These are phyloP conservation scores for Uria lomvia DNA, from an alignment of 2,113 vertebrate species.

Conservation along the genomic window DNA sequence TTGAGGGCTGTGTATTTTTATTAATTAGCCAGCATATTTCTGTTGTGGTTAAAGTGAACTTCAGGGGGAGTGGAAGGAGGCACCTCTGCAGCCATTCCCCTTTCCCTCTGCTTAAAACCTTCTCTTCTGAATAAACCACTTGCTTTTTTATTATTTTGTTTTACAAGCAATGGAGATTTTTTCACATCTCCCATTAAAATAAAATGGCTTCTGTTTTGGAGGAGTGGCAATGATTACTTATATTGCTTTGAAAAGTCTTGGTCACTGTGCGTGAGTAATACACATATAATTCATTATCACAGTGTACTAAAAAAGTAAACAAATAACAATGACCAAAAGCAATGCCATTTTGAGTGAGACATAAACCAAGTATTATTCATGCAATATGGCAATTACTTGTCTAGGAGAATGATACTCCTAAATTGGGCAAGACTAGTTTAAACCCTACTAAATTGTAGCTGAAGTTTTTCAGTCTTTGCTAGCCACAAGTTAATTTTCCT, in stretches of 20 bases:
- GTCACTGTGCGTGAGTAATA: background rate
- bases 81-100: background rate
- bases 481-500: background rate
- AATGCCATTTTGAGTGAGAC: background rate
- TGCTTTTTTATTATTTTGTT: too few species aligned
- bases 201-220: background rate
- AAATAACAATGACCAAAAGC: accelerated
- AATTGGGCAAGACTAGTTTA: background rate
- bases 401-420: background rate
- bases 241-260: background rate
- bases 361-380: background rate
- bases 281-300: background rate
- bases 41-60: background rate
- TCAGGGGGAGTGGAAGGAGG: background rate
- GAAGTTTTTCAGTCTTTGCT: background rate
- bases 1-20: background rate
- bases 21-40: background rate
- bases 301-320: background rate
- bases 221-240: background rate
- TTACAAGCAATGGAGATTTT: background rate
- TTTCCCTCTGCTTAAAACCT: background rate
- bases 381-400: background rate
- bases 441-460: background rate
- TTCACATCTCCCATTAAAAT: background rate
- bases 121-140: background rate